Base-by-base conservation (phyloP, 2,113 vertebrate genomes). In the Brachyistius frenatus region DNA sequence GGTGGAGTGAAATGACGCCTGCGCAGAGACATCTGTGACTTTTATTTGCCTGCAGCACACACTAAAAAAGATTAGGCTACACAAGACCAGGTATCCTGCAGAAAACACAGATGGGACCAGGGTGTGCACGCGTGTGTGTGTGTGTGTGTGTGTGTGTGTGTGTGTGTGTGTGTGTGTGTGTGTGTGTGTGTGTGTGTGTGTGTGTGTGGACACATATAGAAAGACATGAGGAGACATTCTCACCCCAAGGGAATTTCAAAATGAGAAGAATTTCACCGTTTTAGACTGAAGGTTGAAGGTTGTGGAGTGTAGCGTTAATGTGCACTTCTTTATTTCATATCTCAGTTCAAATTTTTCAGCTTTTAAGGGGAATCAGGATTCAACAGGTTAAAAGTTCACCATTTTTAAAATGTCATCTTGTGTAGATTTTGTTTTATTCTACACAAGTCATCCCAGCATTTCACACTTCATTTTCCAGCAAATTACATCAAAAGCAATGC, bases 21-120 rank as follows among this genome's bases (percentile, higher is more conserved):
- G 74, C 36, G 6, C 63, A 63, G 46, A 78, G 53, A 86, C 80
- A 86, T 88, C 69, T 92, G 86, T 84, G 84, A 77, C 69, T 81
- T 78, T 54, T 52, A 5, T 76, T 52, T 15, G 66, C 84, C 88
- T 80, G 75, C 44, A 86, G 84, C 72, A 76, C 50, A 78, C 30
- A 65, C 46, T 66, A 70, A 76, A 83, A 78, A 73, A 84, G 85
- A 90, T 86, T 81, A 72, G 58, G 58, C 44, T 80, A 62, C 54
- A 86, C 56, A 58, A 73, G 60, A 85, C 53, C 76, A 75, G 74
- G 80, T 84, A 78, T 70, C 31, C 50, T 55, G 52, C 5, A 9
- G 55, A 83, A 56, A 78, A 76, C 74, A 82, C 78, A 90, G 75
- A 85, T 86, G 85, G 76, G 71, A 15, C 66, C 79, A 62, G 54